Conservation (phyloP, 53 echinoderm and acorn worm genomes). For the Henricia sp. region DNA sequence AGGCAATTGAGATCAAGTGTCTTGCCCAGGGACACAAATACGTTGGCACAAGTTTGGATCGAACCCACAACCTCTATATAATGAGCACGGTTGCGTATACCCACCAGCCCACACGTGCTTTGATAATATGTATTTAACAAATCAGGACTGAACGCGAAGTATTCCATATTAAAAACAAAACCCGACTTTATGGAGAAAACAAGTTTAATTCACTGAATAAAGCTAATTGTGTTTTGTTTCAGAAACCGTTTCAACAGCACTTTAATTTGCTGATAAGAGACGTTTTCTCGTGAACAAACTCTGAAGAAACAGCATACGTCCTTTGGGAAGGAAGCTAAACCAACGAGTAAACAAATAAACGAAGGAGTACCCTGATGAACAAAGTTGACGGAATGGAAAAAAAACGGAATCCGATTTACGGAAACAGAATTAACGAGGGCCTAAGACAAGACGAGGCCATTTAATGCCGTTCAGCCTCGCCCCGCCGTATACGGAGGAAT, state of each 20-base stretch:
- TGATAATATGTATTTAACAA: no score
- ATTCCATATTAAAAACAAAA: no score
- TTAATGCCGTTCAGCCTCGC: background rate
- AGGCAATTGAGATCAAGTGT: no score
- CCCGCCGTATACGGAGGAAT: background rate
- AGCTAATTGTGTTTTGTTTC: background rate
- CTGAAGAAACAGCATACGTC: background rate
- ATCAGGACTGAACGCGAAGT: no score
- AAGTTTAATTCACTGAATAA: no score
- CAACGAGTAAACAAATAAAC: background rate
- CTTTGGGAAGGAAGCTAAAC: background rate
- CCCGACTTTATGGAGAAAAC: no score
- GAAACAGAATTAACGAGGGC: background rate
- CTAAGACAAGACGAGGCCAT: background rate
- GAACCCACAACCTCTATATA: no score
- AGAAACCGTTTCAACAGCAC: background rate
- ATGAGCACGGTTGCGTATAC: no score
- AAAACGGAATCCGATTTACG: background rate
- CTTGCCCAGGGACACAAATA: no score
- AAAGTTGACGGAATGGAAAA: background rate
- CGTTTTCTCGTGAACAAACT: background rate
- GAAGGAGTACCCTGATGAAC: no score
- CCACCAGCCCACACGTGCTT: no score
- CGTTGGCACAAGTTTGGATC: no score
- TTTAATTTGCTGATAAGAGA: background rate